Base-by-base conservation (phyloP, 92 coral and sea anemone species). In the Phymanthus crucifer region DNA sequence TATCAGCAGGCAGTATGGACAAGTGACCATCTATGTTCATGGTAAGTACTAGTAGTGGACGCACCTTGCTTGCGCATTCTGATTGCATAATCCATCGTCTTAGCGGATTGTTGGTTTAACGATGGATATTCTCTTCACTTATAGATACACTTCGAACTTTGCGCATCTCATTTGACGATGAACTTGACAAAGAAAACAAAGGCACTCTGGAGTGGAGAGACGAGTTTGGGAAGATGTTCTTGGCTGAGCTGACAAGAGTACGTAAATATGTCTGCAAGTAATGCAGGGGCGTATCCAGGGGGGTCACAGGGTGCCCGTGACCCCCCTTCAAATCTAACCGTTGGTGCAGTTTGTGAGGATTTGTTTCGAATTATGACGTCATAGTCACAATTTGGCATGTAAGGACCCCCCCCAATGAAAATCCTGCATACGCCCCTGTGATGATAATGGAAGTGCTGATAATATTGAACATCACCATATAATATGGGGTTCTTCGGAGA, bases 101-200 rank as follows among this genome's bases (percentile, higher is more conserved):
- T 43, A n/a, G 48, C 48, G 13, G 48, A 43, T 10, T 7, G 48
- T 43, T 21, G 3, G n/a, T 0, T 48, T 17, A 50, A 54, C n/a
- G 1, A 54, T 54, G 64, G 10, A 54, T 50, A 1, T 24, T 21
- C 6, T 24, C 24, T 21, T 5, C 27, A 21, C 27, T 38, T 8
- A 3, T 17, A 18, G 19, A 23, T 17, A 38, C 54, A 32, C 85
- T 89, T 7, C 81, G 81, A 48, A 89, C 90, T 3, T 80, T 89
- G 21, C 93, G 90, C 24, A 47, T 89, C 47, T 73, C 77, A 10
- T 86, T 89, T 66, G 88, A 89, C 69, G 75, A 67, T 18, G 71
- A 32, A 13, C 74, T 89, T 34, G 85, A 89, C n/a, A 58, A 71
- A 0, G 67, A 31, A 57, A 83, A 83, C 70, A 70, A 78, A 33